A percentile compares a stretch with the other conserved stretches of the same genome.
Evolutionary conservation across 2,113 vertebrate species (phyloP).

Genomic region (Indicator indicator): DNA sequence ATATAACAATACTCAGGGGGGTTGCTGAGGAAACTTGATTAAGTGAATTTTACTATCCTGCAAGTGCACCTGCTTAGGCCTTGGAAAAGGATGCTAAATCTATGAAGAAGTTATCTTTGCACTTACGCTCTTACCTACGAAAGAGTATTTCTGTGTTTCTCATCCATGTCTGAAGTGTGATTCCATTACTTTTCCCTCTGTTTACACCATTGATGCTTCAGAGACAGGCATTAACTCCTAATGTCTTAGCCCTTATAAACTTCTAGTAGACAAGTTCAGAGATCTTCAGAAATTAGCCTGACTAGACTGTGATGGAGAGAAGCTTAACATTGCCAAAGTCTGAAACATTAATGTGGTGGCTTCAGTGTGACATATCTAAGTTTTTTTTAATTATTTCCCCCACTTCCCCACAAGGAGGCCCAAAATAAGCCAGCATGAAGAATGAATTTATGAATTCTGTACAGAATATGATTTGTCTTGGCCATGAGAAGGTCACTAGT

Average conservation of each 20-base stretch:
- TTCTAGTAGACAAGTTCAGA: neutral
- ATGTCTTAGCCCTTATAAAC: neutral
- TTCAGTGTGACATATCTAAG: neutral
- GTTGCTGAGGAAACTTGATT: neutral
- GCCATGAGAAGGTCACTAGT: constrained; percentile 13
- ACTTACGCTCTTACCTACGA: neutral
- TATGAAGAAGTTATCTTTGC: neutral
- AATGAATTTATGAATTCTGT: neutral
- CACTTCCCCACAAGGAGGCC: neutral
- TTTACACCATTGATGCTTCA: neutral
- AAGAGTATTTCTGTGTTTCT: neutral
- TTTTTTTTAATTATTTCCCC: neutral
- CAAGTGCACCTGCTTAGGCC: neutral
- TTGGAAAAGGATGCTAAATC: neutral
- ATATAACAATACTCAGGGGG: neutral
- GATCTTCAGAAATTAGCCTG: neutral
- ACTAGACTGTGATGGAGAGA: neutral
- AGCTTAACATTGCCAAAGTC: neutral
- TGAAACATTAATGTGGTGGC: neutral
- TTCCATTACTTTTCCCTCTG: neutral
- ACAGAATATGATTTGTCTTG: constrained; percentile 15
- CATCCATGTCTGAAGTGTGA: neutral
- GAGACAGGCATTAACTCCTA: neutral
- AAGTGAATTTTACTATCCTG: neutral
- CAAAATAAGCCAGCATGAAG: constrained; percentile 21